Base-by-base conservation (phyloP, 2,888 invertebrate genomes). In the Agelastica alni region DNA sequence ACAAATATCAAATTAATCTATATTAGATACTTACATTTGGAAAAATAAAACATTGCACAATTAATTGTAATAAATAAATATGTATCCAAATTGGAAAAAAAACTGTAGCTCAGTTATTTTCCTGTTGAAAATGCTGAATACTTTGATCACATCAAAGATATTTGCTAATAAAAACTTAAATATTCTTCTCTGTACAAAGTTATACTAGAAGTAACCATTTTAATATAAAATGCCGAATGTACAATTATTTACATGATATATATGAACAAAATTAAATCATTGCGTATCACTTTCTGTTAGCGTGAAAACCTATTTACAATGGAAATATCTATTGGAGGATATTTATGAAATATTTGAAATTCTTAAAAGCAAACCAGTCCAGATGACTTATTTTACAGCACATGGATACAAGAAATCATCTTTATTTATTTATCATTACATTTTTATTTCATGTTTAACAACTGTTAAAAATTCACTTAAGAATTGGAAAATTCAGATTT, bases 1-100 rank as follows among this genome's bases (percentile, higher is more conserved):
- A 70, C 67, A 67, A 70, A 66, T 67, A 66, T 67, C 63, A 58
- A 61, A 58, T 62, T 48, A 48, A 61, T 60, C 59, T 59, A 55
- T 31, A 57, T 51, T 58, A 58, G 34, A 63, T 59, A 51, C 53
- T 53, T 54, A 62, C 47, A 57, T 59, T 54, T 43, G 51, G 52
- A 60, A 54, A 22, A 60, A 55, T 36, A 51, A 53, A 60, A 59
- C 56, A 65, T 65, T 65, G 65, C 65, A 65, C 65, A 56, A 62
- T 34, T 16, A 34, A 31, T 41, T 31, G 16, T 18, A 18, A 17
- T 41, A 41, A 46, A 49, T 47, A 56, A 56, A 56, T 52, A 49
- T 12, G 18, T 48, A 28, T 31, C 39, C 26, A 47, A 37, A 30
- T 30, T 20, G 26, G 18, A 28, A 37, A 44, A 53, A 4, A 22